Evolutionary conservation across 2,888 invertebrate species (phyloP).

Genomic region (Vesta saturnalis): DNA sequence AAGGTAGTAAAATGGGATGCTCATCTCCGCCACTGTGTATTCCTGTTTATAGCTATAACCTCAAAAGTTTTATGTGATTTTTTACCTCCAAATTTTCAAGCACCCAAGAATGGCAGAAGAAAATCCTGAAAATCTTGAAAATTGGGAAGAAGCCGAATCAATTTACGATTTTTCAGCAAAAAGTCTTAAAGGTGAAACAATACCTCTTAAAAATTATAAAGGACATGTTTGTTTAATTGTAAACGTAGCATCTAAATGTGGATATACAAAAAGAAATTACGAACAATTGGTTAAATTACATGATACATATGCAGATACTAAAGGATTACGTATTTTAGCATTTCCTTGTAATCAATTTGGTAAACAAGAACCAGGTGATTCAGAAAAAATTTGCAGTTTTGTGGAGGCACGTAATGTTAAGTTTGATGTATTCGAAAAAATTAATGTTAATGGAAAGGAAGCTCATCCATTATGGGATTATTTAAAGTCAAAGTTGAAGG

Average conservation of each 20-base stretch:
- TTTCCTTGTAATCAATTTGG: conserved; percentile 91
- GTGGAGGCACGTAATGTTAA: conserved; percentile 70
- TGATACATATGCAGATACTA: conserved; percentile 76
- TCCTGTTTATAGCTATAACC: too few species aligned
- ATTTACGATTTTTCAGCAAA: conserved; percentile 85
- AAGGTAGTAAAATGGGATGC: too few species aligned
- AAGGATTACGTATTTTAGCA: conserved; percentile 80
- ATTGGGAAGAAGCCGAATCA: conserved; percentile 74
- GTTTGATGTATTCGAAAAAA: conserved; percentile 78
- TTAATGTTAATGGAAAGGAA: conserved; percentile 73
- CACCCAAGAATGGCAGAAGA: too few species aligned
- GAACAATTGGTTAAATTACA: conserved; percentile 81
- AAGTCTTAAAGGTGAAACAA: conserved; percentile 83
- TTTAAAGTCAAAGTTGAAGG: conserved; percentile 67
- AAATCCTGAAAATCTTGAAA: conserved; percentile 55
- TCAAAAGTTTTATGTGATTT: too few species aligned
- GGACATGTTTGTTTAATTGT: conserved; percentile 86
- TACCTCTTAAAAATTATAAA: conserved; percentile 80
- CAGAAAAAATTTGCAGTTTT: conserved; percentile 73
- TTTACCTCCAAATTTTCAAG: too few species aligned
- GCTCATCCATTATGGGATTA: conserved; percentile 75
- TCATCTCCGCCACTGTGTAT: too few species aligned
- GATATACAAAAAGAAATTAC: conserved; percentile 84
- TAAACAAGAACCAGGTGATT: conserved; percentile 73
- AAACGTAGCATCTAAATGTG: conserved; percentile 90